A percentile compares a stretch with the other conserved stretches of the same genome.
These are phyloP conservation scores for Cryptocheilus praepositus DNA, from an alignment of 2,888 invertebrate species.

Conservation along the genomic window DNA sequence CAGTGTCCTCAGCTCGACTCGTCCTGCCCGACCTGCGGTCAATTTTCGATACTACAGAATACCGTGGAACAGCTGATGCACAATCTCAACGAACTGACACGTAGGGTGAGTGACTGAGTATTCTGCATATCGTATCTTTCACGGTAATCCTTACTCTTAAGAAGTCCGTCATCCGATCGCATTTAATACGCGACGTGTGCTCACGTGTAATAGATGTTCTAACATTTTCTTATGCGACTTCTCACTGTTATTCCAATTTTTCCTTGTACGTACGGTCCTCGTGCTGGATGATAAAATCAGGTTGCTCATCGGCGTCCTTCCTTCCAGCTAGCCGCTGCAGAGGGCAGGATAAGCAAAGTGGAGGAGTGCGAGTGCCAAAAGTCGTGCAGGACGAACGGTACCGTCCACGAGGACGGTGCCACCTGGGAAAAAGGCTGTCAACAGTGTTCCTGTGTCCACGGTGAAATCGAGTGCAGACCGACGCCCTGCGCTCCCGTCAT, in stretches of 20 bases:
- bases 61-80: slow-evolving; percentile 88
- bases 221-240: too few species aligned
- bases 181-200: too few species aligned
- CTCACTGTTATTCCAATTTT: too few species aligned
- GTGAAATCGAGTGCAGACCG: slow-evolving; percentile 88
- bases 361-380: slow-evolving; percentile 95
- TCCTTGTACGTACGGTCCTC: too few species aligned
- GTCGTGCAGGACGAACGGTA: slow-evolving; percentile 89
- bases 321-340: slow-evolving; percentile 86
- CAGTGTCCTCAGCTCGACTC: slow-evolving; percentile 92
- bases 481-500: slow-evolving; percentile 85
- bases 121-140: too few species aligned
- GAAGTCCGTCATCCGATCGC: too few species aligned
- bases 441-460: slow-evolving; percentile 92
- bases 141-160: too few species aligned
- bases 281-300: too few species aligned
- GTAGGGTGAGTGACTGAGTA: slow-evolving; percentile 81
- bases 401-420: slow-evolving; percentile 88
- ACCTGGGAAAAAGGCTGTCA: slow-evolving; percentile 91
- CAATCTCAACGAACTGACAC: slow-evolving; percentile 87
- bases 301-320: slow-evolving; percentile 62
- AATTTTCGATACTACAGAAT: slow-evolving; percentile 89
- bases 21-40: slow-evolving; percentile 93
- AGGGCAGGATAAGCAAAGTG: slow-evolving; percentile 85
- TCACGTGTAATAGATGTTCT: too few species aligned